Evolutionary conservation across 2,888 invertebrate species (phyloP).

Genomic region (Galerucella pusilla): DNA sequence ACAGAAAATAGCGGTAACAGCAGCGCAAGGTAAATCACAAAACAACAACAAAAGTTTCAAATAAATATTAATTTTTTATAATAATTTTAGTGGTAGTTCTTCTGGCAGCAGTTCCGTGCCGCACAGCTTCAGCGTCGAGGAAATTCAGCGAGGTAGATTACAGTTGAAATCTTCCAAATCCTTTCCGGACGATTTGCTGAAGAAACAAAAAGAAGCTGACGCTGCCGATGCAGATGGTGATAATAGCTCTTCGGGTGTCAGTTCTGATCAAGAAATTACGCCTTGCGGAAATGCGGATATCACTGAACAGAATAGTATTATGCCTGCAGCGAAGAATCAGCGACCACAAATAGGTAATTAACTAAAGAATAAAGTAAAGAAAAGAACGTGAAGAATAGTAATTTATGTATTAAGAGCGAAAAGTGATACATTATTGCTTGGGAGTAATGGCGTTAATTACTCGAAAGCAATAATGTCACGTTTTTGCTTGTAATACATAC

Average conservation of each 20-base stretch:
- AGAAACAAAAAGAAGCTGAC: conserved; percentile 64
- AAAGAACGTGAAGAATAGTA: too few relatives aligned
- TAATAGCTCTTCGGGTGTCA: conserved; percentile 89
- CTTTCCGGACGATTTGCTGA: conserved; percentile 84
- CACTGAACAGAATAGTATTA: conserved; percentile 52
- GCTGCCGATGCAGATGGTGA: conserved; percentile 79
- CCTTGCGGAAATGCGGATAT: conserved; percentile 68
- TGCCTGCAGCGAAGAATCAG: conserved; percentile 56
- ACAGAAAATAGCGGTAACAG: conserved; percentile 81
- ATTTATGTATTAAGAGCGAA: too few relatives aligned
- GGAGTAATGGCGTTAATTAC: too few relatives aligned
- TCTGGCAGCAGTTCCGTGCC: conserved; percentile 80
- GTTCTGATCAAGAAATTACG: conserved; percentile 83
- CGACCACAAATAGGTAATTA: conserved; percentile 56
- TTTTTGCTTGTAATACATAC: too few relatives aligned
- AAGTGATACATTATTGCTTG: too few relatives aligned
- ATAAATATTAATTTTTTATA: conserved; percentile 6
- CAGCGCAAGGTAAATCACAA: conserved; percentile 71
- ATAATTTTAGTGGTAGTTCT: conserved; percentile 71
- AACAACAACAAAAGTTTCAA: background rate
- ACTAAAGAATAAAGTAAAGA: too few relatives aligned
- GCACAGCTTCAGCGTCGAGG: conserved; percentile 88
- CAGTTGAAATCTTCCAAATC: conserved; percentile 88
- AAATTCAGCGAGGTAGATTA: conserved; percentile 87
- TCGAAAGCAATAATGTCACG: too few relatives aligned